Base-by-base conservation (phyloP, 2,797 vertebrate genomes). In the Melanotaenia parkinsoni region DNA sequence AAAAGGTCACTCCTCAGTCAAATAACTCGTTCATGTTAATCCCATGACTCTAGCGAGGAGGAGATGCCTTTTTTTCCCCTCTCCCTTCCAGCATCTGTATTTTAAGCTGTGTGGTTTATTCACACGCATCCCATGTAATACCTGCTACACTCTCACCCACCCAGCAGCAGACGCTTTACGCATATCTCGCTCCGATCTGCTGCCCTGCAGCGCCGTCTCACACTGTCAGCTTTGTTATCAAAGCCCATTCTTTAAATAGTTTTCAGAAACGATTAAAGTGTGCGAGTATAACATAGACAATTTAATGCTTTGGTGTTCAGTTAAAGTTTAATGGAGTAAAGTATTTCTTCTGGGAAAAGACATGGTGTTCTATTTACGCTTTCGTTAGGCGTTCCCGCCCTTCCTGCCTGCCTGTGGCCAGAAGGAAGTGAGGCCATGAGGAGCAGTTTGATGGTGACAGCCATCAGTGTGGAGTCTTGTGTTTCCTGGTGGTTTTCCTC, bases 341-440 rank as follows among this genome's bases (percentile, higher is more conserved):
- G 54, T 30, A 6, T 47, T 63, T 22, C 63, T 10, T 24, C 24
- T 32, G 70, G 70, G 67, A 75, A 76, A 84, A 79, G 62, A 86
- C 45, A 70, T 71, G 56, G 82, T 62, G 86, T 89, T 93, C 86
- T 90, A 89, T 94, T 93, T 92, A 67, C 28, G 72, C 60, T 59
- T 73, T 69, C 0, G 74, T 71, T 65, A 50, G 67, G 69, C 68
- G 70, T 57, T 84, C 59, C 79, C 87, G 64, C 93, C 93, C 92
- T 94, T 94, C 93, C 94, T 89, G 84, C 66, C 66, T 1, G 66
- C 74, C 77, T 67, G 75, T 58, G 73, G 68, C 85, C 65, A 73
- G 74, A 47, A 89, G 92, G 92, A 93, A 88, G 89, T 90, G 76
- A 90, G 80, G 63, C 88, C 79, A 81, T 8, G 66, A 83, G 63